A percentile compares a stretch with the other conserved stretches of the same genome.
Evolutionary conservation across 1,140 invertebrate species (phyloP).

Genomic region (Dendrolimus punctatus): DNA sequence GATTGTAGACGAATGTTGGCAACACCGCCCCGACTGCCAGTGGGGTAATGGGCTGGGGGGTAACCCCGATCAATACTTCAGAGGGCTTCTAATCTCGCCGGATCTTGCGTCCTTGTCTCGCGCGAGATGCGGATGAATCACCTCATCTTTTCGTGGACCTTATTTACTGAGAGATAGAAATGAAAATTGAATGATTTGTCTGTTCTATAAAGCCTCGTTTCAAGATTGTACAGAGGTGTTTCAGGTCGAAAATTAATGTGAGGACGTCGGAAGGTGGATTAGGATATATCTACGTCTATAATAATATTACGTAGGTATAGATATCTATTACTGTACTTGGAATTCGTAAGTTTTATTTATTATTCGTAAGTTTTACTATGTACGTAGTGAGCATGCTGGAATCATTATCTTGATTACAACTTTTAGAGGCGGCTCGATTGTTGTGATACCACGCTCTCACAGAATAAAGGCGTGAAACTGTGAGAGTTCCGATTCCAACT

Average conservation of each 20-base stretch:
- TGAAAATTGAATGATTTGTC: slow-evolving; percentile 1
- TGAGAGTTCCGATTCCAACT: too few relatives aligned
- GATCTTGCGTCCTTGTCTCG: slow-evolving; percentile 51
- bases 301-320: too few relatives aligned
- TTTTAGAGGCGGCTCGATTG: too few relatives aligned
- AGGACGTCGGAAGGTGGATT: too few relatives aligned
- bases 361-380: too few relatives aligned
- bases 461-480: too few relatives aligned
- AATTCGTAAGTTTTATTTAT: too few relatives aligned
- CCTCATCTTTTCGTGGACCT: slow-evolving; percentile 15
- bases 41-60: slow-evolving; percentile 5
- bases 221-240: not conserved
- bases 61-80: slow-evolving; percentile 46
- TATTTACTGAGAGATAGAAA: slow-evolving; percentile 13
- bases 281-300: too few relatives aligned
- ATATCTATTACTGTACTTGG: too few relatives aligned
- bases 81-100: slow-evolving; percentile 44
- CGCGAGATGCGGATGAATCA: slow-evolving; percentile 36
- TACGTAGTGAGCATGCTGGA: too few relatives aligned
- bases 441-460: too few relatives aligned
- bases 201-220: not conserved
- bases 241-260: not conserved
- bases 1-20: not conserved
- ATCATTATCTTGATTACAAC: too few relatives aligned
- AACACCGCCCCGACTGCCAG: slow-evolving; percentile 14